A percentile compares a stretch with the other conserved stretches of the same genome.
Evolutionary conservation across 2,888 invertebrate genomes (phyloP).

Genomic region (Aleiodes leptofemur): DNA sequence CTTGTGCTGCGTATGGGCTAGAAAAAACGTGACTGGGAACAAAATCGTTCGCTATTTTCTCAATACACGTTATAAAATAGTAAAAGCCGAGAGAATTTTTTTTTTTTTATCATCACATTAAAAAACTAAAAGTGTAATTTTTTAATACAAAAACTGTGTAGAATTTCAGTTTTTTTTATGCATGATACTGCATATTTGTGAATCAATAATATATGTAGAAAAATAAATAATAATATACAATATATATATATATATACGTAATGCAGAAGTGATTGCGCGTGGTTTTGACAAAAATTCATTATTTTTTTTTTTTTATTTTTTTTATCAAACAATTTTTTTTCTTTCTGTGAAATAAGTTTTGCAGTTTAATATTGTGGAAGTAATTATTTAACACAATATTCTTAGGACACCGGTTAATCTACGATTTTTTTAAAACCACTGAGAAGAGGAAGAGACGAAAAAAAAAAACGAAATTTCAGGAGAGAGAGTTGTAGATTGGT

Average conservation of each 20-base stretch:
- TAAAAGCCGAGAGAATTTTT: no score
- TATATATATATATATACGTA: slow-evolving; percentile 1
- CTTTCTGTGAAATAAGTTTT: not conserved
- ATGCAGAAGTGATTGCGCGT: slow-evolving; percentile 23
- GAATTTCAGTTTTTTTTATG: not conserved
- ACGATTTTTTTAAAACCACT: not conserved
- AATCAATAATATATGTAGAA: slow-evolving; percentile 2
- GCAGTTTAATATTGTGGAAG: not conserved
- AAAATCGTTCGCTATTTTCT: not conserved
- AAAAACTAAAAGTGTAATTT: not conserved
- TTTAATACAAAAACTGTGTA: not conserved
- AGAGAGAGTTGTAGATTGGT: slow-evolving; percentile 55
- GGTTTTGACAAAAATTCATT: slow-evolving; percentile 9
- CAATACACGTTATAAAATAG: not conserved
- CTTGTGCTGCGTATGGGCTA: slow-evolving; percentile 25
- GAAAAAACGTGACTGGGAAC: slow-evolving; percentile 27
- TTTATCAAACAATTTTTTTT: not conserved
- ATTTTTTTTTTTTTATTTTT: not conserved
- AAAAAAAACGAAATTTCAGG: not conserved
- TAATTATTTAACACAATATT: not conserved
- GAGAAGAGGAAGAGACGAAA: no score
- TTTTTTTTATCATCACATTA: no score
- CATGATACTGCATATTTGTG: slow-evolving; percentile 15
- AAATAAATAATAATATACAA: slow-evolving; percentile 6
- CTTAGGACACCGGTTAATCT: not conserved